These are phyloP conservation scores for Sturmia bella DNA, from an alignment of 2,888 invertebrate genomes.

Conservation along the genomic window DNA sequence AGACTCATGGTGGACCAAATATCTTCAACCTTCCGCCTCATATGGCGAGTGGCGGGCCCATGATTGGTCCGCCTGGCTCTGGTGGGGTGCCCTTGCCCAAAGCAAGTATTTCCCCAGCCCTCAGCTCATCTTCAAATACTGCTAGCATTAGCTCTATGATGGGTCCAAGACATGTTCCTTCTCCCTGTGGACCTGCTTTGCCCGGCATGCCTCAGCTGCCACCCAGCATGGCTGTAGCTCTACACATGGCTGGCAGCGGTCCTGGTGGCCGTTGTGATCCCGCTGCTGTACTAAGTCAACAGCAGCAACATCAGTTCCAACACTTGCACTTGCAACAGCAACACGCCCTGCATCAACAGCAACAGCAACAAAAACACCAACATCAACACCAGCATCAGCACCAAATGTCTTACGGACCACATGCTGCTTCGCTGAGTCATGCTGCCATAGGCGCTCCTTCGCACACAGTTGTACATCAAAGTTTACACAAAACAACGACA, in stretches of 20 bases:
- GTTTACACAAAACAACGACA: conserved; percentile 59
- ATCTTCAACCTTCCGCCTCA: conserved; percentile 81
- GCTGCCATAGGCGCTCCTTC: conserved; percentile 42
- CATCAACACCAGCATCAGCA: conserved; percentile 65
- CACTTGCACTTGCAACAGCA: conserved; percentile 76
- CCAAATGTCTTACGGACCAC: conserved; percentile 57
- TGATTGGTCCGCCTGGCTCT: conserved; percentile 65
- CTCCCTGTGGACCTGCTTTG: conserved; percentile 76
- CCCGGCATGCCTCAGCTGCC: conserved; percentile 76
- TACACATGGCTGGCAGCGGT: conserved; percentile 72
- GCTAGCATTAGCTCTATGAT: conserved; percentile 67
- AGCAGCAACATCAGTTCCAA: conserved; percentile 76
- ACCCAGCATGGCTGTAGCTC: conserved; percentile 78
- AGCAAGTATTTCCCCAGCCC: conserved; percentile 81
- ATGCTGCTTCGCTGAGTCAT: conserved; percentile 43
- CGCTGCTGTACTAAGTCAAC: conserved; percentile 74
- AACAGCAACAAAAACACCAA: conserved; percentile 74
- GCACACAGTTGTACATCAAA: conserved; percentile 39
- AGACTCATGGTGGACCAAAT: conserved; percentile 81
- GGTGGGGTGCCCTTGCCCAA: conserved; percentile 78
- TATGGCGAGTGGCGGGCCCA: conserved; percentile 67
- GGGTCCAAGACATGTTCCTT: conserved; percentile 76
- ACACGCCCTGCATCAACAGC: conserved; percentile 76
- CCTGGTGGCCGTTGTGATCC: conserved; percentile 75
- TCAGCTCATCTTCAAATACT: conserved; percentile 80